A percentile compares a stretch with the other conserved stretches of the same genome.
Evolutionary conservation across 2,113 vertebrate species (phyloP).

Genomic region (Cephalopterus ornatus): DNA sequence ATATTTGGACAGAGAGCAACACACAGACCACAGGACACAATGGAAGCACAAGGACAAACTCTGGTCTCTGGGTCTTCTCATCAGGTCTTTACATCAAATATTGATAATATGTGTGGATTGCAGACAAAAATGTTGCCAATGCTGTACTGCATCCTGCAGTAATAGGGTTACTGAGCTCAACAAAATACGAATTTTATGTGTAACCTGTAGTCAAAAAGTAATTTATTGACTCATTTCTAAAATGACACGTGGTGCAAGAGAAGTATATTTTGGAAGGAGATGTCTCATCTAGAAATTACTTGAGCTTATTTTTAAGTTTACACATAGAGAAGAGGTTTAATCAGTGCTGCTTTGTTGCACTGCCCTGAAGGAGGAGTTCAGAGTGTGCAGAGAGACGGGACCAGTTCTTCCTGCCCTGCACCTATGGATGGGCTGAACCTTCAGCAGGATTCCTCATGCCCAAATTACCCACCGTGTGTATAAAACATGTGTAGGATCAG

Average conservation of each 20-base stretch:
- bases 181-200: not conserved
- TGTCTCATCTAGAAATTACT: constrained; percentile 32
- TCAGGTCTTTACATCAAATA: not conserved
- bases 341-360: not conserved
- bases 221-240: constrained; percentile 32
- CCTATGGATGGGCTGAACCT: not conserved
- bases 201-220: not conserved
- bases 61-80: not conserved
- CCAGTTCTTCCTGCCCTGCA: not conserved
- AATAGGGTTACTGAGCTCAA: not conserved
- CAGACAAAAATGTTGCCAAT: not conserved
- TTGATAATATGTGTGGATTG: not conserved
- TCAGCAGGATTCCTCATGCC: not conserved
- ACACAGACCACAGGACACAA: not conserved
- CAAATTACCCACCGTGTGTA: rapidly evolving
- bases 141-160: not conserved
- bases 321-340: not conserved
- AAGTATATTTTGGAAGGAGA: not conserved
- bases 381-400: not conserved
- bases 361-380: not conserved
- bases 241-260: not conserved
- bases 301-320: not conserved
- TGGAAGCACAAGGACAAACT: not conserved
- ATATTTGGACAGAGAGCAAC: not conserved
- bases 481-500: rapidly evolving